Conservation (phyloP, 2,888 invertebrate species). For the Lasioglossum figueresi region DNA sequence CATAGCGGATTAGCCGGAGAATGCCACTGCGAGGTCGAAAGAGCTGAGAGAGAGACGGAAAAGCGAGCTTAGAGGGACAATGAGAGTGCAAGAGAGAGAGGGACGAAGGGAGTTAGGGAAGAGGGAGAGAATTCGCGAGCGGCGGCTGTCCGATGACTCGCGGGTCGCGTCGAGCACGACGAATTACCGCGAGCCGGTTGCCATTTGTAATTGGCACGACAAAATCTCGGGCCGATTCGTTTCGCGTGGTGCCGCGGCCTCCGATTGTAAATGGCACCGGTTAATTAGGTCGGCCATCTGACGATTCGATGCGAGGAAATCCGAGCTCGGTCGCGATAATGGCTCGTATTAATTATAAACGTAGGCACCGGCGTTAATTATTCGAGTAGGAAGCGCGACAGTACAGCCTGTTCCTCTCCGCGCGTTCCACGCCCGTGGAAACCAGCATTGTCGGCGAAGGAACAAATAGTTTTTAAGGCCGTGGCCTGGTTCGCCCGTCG, state of each 20-base stretch:
- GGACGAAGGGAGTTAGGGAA: not conserved
- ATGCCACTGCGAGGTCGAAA: conserved; percentile 44
- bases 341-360: conserved; percentile 69
- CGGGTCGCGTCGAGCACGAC: not conserved
- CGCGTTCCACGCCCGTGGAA: not conserved
- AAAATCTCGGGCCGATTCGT: conserved; percentile 52
- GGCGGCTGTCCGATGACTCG: not conserved
- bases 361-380: conserved; percentile 63
- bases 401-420: not conserved
- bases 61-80: not conserved
- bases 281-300: conserved; percentile 71
- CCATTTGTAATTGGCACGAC: conserved; percentile 56
- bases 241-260: conserved; percentile 47
- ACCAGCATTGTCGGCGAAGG: conserved; percentile 19
- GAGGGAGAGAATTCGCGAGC: not conserved
- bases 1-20: conserved; percentile 67
- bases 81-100: not conserved
- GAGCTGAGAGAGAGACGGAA: not conserved
- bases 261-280: conserved; percentile 65
- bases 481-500: conserved; percentile 13
- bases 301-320: conserved; percentile 65
- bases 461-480: conserved; percentile 32
- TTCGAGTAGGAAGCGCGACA: conserved; percentile 52
- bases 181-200: conserved; percentile 13
- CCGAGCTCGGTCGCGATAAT: conserved; percentile 65